A percentile compares a stretch with the other conserved stretches of the same genome.
phyloP scores from a whole-genome alignment of 2,113 vertebrate genomes.

The Syngnathoides biaculeatus region DNA sequence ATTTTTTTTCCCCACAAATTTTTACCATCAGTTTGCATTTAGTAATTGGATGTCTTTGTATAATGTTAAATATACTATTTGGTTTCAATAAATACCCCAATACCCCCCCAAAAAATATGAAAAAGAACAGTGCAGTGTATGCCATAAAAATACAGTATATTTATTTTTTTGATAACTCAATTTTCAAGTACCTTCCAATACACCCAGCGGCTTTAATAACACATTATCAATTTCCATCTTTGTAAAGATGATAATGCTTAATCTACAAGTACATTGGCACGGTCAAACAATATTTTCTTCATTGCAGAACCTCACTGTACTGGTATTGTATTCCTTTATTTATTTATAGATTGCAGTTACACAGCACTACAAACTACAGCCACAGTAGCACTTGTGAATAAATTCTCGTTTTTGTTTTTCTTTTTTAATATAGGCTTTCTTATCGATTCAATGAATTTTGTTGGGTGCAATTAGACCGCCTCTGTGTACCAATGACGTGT shows the following conservation, averaged over 20 bases:
- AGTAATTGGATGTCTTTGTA: not conserved
- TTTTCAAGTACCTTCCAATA: not conserved
- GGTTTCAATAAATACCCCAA: not conserved
- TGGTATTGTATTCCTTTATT: not conserved
- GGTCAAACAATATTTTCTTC: not conserved
- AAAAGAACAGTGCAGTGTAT: too few relatives aligned
- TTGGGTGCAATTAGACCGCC: not conserved
- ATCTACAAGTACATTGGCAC: not conserved
- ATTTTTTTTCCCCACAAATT: not conserved
- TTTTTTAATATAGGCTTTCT: not conserved
- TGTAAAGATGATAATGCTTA: not conserved
- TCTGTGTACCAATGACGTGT: not conserved
- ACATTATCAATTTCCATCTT: not conserved
- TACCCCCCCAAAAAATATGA: too few relatives aligned
- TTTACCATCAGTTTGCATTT: not conserved
- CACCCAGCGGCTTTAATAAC: not conserved
- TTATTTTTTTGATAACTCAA: not conserved
- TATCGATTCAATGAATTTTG: not conserved
- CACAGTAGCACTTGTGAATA: not conserved
- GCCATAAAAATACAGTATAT: too few relatives aligned
- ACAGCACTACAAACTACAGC: not conserved
- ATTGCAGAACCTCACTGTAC: not conserved
- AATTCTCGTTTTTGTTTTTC: conserved; percentile 8
- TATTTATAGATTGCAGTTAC: not conserved
- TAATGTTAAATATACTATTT: not conserved